A percentile compares a stretch with the other conserved stretches of the same genome.
Conservation (phyloP, 2,797 vertebrate genomes). For the Tadarida brasiliensis region DNA sequence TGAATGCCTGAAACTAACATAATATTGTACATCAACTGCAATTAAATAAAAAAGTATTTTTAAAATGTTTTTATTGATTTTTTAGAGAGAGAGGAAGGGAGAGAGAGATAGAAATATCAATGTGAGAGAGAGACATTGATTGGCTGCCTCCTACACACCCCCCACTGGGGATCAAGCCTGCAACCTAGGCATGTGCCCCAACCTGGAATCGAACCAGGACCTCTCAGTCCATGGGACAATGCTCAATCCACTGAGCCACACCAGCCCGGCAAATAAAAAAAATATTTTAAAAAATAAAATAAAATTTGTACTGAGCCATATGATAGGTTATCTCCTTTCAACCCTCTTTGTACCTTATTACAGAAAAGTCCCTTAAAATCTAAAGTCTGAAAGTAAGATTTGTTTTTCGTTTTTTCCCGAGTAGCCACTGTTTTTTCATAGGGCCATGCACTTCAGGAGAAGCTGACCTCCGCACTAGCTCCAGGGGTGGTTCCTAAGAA, state of each 20-base stretch:
- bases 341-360: neutral
- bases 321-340: neutral
- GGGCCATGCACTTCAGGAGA: neutral
- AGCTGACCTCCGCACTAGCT: neutral
- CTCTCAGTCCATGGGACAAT: too few relatives aligned
- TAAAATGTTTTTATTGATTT: too few relatives aligned
- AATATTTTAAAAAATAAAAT: neutral
- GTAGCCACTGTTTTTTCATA: neutral
- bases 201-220: too few relatives aligned
- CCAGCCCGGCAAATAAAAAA: too few relatives aligned
- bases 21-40: neutral
- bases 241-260: too few relatives aligned
- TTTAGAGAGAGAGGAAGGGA: too few relatives aligned
- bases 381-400: neutral
- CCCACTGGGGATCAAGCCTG: too few relatives aligned
- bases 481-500: neutral
- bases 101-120: too few relatives aligned
- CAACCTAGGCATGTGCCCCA: too few relatives aligned
- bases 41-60: neutral
- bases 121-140: too few relatives aligned
- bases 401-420: neutral
- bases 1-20: neutral
- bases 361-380: constrained; percentile 13
- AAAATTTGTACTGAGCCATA: neutral
- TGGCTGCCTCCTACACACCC: too few relatives aligned